Base-by-base conservation (phyloP, 2,113 vertebrate species). In the Hypocryptadius cinnamomeus region DNA sequence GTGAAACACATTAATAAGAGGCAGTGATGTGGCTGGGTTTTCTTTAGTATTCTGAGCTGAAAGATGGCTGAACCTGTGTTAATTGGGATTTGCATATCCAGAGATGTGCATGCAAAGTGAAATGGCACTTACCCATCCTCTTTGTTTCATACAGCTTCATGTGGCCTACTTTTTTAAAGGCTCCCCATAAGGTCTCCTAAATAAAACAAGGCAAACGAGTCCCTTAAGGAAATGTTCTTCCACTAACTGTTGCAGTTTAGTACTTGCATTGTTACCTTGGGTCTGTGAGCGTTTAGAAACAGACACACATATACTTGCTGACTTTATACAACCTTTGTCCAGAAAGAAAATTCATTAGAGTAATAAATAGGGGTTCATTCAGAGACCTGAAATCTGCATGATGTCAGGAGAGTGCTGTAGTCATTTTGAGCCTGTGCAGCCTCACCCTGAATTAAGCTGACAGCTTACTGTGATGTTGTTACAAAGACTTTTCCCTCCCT, bases 291-390 rank as follows among this genome's bases (percentile, higher is more conserved):
- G 39, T 91, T 87, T 54, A 48, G 45, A 54, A 51, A 11, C 45
- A 47, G 40, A 13, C 7, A 9, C 0, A 0, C 12, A 47, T 73
- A 35, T 6, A 31, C 13, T n/a, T 85, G 23, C 47, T 59, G 45
- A 25, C 33, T 82, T 72, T 21, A 11, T 72, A 15, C 79, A 92
- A 79, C 33, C 10, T 57, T 93, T 79, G 45, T 39, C 42, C 35
- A 54, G 66, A 83, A 85, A 56, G 24, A 77, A 77, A 63, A 79
- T 79, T 48, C 22, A 22, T 72, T 63, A 23, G 54, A 18, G 14
- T 57, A n/a, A 33, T 82, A 57, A 81, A 30, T 5, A 57, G 23
- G 28, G 22, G 13, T 28, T 86, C 16, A 35, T 80, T 93, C 24
- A 24, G 77, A 77, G 47, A 80, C 6, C 79, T 78, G 54, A 33